Base-by-base conservation (phyloP, 2,797 vertebrate genomes). In the Pangasius djambal region DNA sequence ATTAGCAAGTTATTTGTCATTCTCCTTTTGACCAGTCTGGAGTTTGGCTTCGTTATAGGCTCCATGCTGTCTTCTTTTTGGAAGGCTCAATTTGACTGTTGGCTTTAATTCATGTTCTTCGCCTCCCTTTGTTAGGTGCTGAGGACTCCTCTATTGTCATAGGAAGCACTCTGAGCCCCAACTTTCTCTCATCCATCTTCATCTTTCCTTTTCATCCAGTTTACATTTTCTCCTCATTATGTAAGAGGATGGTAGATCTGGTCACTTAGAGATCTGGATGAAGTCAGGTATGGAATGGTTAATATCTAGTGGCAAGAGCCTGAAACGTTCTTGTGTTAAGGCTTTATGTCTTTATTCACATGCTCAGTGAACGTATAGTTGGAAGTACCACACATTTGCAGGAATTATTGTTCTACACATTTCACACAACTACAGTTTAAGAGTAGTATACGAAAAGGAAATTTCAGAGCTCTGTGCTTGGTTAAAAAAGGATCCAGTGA, bases 1-100 rank as follows among this genome's bases (percentile, higher is more conserved):
- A 93, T 93, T 94, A 93, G 92, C 90, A 88, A 92, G 90, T 92
- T 92, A 92, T 93, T 92, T 93, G 92, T 93, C 93, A 93, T 92
- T 93, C 91, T 89, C 72, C 65, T 92, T 91, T 88, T 89, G 90
- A 89, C 88, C 88, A 89, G 91, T 87, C 89, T 85, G 86, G 87
- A 86, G 89, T 88, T 86, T 89, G 89, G 88, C 86, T 83, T 90
- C 59, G 88, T 90, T 90, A 90, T 74, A 34, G 81, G 50, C 25
- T 88, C 31, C 25, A 77, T 86, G 89, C 87, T 88, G 89, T 93
- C 92, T 90, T 91, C 90, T 90, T 91, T 74, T 86, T 37, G 78
- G 82, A 87, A 50, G 31, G 34, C 50, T 90, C 74, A 48, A 65
- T 77, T 72, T 72, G 87, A 90, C 86, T 81, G 89, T 25, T 75